Evolutionary conservation across 1,140 invertebrate species (phyloP).

Genomic region (Nebria ingens): DNA sequence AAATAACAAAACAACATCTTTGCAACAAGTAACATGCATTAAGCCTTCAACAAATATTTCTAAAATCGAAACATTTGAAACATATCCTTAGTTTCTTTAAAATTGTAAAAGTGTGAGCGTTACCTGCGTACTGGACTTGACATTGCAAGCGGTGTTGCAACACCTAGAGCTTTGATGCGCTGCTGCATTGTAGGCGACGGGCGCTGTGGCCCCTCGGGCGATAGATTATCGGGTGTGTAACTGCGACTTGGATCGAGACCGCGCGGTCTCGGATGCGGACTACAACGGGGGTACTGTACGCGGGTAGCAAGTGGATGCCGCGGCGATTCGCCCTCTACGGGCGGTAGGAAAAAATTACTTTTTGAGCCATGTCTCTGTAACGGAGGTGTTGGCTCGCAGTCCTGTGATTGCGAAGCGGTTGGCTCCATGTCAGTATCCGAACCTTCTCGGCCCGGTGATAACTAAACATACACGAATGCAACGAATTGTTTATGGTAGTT

Average conservation of each 20-base stretch:
- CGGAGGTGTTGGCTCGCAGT: conserved; percentile 87
- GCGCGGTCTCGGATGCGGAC: conserved; percentile 64
- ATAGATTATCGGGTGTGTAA: conserved; percentile 49
- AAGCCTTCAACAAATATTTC: too few species aligned
- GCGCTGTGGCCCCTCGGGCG: conserved; percentile 37
- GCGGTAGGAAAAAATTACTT: conserved; percentile 81
- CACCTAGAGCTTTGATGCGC: conserved; percentile 76
- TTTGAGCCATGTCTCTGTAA: conserved; percentile 82
- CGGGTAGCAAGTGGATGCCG: conserved; percentile 43
- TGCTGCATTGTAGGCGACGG: conserved; percentile 81
- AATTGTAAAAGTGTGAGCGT: conserved; percentile 19
- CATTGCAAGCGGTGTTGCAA: conserved; percentile 76
- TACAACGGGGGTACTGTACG: conserved; percentile 57
- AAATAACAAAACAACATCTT: too few species aligned
- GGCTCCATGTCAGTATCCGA: conserved; percentile 73
- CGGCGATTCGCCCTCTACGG: conserved; percentile 50
- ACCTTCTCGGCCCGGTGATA: conserved; percentile 66
- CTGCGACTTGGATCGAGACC: conserved; percentile 53
- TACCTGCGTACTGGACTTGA: conserved; percentile 75
- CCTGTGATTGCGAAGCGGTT: conserved; percentile 78
- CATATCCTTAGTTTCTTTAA: too few species aligned
- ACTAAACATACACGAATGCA: conserved; percentile 46
- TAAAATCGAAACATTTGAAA: too few species aligned
- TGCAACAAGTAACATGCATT: too few species aligned
- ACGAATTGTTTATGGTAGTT: too few species aligned